Evolutionary conservation across 1,140 invertebrate genomes (phyloP), one percentile per base, ranked within the genome.

Genomic region (Xylocopa sonorina): DNA sequence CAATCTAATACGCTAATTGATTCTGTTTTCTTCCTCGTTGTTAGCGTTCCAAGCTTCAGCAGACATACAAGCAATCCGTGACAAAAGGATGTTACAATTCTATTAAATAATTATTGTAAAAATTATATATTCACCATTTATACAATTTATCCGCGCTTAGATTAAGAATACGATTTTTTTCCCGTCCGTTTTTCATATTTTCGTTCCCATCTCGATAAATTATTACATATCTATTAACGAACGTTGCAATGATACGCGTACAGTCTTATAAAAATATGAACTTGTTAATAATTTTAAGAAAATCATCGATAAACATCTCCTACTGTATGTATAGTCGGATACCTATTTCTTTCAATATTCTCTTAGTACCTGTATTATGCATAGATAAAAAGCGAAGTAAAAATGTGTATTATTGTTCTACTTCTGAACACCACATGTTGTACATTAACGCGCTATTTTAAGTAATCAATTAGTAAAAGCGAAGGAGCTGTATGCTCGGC

Each of bases 1-100:
- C 90, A 90, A 90, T 91, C 87, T 72, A n/a, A n/a, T 63, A 64
- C 66, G 48, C n/a, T 53, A 67, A 63, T 63, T 78, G 9, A 4
- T 38, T 38, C 9, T 38, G 9, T 80, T 81, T 62, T 76, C 77
- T 63, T 73, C 77, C 69, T n/a, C 21, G 21, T 43, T 63, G 21
- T 27, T 50, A 67, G 60, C 3, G 2, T 48, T 77, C n/a, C 32
- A 58, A 58, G 43, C 24, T 50, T 77, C 24, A 69, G 32, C 14
- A 38, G 32, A 46, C 34, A 21, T 51, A 63, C 41, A 68, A 43
- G n/a, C 34, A 62, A 43, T 50, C 24, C 32, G n/a, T 55, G 48
- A 58, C 76, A 60, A 55, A 80, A 16, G n/a, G 9, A 76, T 57
- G 10, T 67, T 50, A 72, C n/a, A 66, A 75, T 41, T 80, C 51